Conservation (phyloP, 2,888 invertebrate genomes). For the Shargacucullia verbasci region DNA sequence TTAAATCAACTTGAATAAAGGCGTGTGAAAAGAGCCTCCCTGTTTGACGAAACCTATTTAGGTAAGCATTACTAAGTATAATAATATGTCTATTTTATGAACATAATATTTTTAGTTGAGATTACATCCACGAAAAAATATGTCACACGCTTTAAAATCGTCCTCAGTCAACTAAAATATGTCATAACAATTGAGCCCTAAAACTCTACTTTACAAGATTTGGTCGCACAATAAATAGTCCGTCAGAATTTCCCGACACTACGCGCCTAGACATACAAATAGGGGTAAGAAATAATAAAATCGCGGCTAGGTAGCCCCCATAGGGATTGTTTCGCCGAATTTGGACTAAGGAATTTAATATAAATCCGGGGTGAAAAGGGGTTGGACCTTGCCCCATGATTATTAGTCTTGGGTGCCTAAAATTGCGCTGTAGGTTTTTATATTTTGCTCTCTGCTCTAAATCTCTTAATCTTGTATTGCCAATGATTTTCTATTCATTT, state of each 20-base stretch:
- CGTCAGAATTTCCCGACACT: constrained; percentile 34
- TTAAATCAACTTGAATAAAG: too few species aligned
- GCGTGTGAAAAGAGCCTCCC: too few species aligned
- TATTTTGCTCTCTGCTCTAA: neutral
- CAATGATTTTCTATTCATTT: too few species aligned
- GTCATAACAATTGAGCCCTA: neutral
- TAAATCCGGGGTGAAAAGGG: constrained; percentile 86
- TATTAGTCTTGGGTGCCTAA: constrained; percentile 75
- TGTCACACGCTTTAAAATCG: too few species aligned
- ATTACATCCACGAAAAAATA: too few species aligned
- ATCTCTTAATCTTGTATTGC: too few species aligned
- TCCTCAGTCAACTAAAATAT: too few species aligned
- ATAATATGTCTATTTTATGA: too few species aligned
- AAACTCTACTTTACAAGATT: constrained; percentile 10
- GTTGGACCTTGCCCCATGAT: constrained; percentile 77
- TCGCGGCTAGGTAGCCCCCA: constrained; percentile 72
- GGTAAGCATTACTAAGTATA: too few species aligned
- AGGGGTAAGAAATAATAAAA: constrained; percentile 75
- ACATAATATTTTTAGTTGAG: too few species aligned
- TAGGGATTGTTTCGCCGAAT: constrained; percentile 83
- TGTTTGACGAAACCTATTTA: too few species aligned
- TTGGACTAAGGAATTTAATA: constrained; percentile 86
- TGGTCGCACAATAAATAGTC: constrained; percentile 21
- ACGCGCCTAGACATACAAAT: constrained; percentile 44
- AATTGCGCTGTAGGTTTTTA: constrained; percentile 49